Evolutionary conservation across 2,888 invertebrate species (phyloP).

Genomic region (Tipula vernalis): DNA sequence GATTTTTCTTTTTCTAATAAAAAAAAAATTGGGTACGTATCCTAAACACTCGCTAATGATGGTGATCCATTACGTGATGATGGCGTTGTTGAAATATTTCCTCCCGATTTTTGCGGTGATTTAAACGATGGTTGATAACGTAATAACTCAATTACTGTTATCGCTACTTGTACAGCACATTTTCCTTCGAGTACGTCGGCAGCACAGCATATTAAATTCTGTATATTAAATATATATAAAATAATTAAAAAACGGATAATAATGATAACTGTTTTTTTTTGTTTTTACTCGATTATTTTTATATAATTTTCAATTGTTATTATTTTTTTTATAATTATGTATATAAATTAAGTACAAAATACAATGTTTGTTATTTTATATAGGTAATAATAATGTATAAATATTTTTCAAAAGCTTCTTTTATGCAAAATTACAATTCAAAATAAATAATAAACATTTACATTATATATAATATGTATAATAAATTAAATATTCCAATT

Average conservation of each 20-base stretch:
- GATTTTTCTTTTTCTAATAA: neutral
- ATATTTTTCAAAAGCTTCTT: neutral
- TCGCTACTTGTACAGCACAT: constrained; percentile 74
- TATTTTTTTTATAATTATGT: neutral
- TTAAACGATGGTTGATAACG: constrained; percentile 40
- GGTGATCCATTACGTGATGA: constrained; percentile 6
- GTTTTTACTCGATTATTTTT: neutral
- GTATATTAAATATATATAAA: constrained; percentile 29
- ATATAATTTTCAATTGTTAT: constrained; percentile 6
- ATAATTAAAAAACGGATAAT: neutral
- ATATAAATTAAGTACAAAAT: neutral
- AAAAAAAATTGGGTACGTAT: neutral
- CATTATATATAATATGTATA: neutral
- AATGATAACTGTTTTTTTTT: neutral
- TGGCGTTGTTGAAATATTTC: neutral
- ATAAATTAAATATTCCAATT: neutral
- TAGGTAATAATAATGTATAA: constrained; percentile 4
- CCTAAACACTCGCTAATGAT: neutral
- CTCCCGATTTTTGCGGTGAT: constrained; percentile 11
- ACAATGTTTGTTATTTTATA: neutral
- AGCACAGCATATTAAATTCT: constrained; percentile 84
- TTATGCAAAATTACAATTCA: neutral
- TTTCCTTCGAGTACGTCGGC: constrained; percentile 88
- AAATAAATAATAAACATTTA: neutral
- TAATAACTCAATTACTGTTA: constrained; percentile 75